These are phyloP conservation scores for Muscidifurax raptorellus DNA, from an alignment of 1,140 invertebrate genomes.

Conservation along the genomic window DNA sequence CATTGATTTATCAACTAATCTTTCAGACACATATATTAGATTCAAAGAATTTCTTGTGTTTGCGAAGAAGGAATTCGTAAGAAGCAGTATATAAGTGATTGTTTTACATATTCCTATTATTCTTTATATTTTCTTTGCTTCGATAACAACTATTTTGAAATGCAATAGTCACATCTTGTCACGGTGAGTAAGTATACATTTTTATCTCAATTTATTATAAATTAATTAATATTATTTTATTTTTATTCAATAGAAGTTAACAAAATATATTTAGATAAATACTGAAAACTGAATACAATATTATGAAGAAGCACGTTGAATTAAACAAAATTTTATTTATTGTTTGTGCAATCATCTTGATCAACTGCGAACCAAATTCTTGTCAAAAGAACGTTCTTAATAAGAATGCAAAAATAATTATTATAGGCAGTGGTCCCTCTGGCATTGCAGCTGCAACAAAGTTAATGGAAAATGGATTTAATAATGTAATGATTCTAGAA, in stretches of 20 bases:
- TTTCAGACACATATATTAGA: no score
- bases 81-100: background rate
- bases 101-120: background rate
- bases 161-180: background rate
- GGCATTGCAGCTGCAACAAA: slow-evolving; percentile 78
- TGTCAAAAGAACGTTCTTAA: background rate
- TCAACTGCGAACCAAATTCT: background rate
- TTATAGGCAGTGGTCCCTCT: slow-evolving; percentile 78
- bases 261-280: no score
- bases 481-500: slow-evolving; percentile 80
- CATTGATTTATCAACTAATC: no score
- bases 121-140: background rate
- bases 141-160: background rate
- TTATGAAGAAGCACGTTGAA: background rate
- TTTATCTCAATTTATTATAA: no score
- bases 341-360: background rate
- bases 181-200: background rate
- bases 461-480: slow-evolving; percentile 75
- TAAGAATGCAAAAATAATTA: slow-evolving; percentile 66
- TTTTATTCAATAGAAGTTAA: no score
- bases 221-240: background rate
- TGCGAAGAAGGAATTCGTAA: background rate
- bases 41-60: no score
- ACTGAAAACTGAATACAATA: background rate
- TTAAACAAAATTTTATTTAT: background rate